Percentiles rank a stretch among this genome's conserved stretches.
These are phyloP conservation scores for Stigmatopora argus DNA, from an alignment of 2,113 vertebrate genomes.

Conservation along the genomic window DNA sequence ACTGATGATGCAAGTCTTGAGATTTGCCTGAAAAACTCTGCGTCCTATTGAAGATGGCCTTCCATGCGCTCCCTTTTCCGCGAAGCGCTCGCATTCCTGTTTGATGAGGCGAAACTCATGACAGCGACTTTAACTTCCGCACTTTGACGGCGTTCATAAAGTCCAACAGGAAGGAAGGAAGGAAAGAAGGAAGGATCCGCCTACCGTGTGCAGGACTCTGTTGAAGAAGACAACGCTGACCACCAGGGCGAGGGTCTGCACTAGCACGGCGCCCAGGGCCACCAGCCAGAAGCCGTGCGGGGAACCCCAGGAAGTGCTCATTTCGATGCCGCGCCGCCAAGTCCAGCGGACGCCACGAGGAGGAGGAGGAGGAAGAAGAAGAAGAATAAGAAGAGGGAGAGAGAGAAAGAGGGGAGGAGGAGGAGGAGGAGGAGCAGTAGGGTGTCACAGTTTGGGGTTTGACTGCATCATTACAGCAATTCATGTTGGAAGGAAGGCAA, in stretches of 20 bases:
- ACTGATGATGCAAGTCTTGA: no score
- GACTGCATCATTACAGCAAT: slow-evolving; percentile 31
- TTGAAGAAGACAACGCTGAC: slow-evolving; percentile 82
- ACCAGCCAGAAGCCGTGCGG: slow-evolving; percentile 65
- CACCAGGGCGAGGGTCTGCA: slow-evolving; percentile 76
- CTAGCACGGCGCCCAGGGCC: slow-evolving; percentile 63
- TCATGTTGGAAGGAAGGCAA: no score
- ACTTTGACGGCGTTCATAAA: not conserved
- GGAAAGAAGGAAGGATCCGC: slow-evolving; percentile 18
- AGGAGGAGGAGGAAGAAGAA: not conserved
- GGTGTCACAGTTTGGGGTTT: slow-evolving; percentile 40
- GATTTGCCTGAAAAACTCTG: no score
- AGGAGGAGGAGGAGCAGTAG: slow-evolving; percentile 7
- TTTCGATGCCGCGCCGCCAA: not conserved
- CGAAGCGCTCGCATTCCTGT: slow-evolving; percentile 1
- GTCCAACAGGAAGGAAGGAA: not conserved
- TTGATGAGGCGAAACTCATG: not conserved
- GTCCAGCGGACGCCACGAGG: not conserved
- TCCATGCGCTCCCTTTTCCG: not conserved
- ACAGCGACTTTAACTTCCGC: not conserved
- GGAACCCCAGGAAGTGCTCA: slow-evolving; percentile 42
- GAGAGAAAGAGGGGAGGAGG: not conserved
- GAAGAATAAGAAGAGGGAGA: not conserved
- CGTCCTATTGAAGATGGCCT: not conserved
- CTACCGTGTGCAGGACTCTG: slow-evolving; percentile 79